phyloP scores from a whole-genome alignment of 2,888 invertebrate genomes.

The Morinoia aosen region DNA sequence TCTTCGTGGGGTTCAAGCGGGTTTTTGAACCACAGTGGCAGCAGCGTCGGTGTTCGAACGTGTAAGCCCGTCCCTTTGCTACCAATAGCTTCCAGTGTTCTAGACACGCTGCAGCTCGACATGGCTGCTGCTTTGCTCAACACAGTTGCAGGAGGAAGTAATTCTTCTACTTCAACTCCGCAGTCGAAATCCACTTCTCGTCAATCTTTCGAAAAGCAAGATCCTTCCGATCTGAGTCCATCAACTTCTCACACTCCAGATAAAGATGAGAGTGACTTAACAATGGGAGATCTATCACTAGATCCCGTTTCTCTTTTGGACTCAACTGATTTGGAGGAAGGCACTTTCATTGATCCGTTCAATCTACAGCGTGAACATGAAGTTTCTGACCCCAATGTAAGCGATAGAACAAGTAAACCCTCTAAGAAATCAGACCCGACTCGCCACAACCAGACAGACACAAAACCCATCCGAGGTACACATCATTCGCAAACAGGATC shows the following conservation, averaged over 20 bases:
- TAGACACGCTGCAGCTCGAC: slow-evolving; percentile 69
- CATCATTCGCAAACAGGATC: background rate
- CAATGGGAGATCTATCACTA: slow-evolving; percentile 64
- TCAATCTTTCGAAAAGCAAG: slow-evolving; percentile 59
- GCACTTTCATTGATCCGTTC: background rate
- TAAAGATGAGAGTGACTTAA: slow-evolving; percentile 22
- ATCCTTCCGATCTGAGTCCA: background rate
- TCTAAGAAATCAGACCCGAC: background rate
- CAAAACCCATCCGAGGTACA: background rate
- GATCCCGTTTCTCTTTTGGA: slow-evolving; percentile 66
- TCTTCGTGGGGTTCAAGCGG: slow-evolving; percentile 21
- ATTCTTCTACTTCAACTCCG: slow-evolving; percentile 47
- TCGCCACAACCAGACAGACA: background rate
- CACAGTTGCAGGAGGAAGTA: slow-evolving; percentile 56
- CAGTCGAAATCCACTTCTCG: slow-evolving; percentile 58
- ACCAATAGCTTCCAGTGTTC: slow-evolving; percentile 68
- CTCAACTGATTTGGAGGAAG: slow-evolving; percentile 46
- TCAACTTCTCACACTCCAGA: slow-evolving; percentile 13
- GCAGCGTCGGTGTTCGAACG: slow-evolving; percentile 25
- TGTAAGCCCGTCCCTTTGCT: slow-evolving; percentile 66
- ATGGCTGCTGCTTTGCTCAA: slow-evolving; percentile 65
- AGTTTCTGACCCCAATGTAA: background rate
- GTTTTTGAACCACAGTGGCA: no score
- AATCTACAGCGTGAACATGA: background rate
- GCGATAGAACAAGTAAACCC: background rate